Evolutionary conservation across 2,888 invertebrate species (phyloP).

Genomic region (Melolontha melolontha): DNA sequence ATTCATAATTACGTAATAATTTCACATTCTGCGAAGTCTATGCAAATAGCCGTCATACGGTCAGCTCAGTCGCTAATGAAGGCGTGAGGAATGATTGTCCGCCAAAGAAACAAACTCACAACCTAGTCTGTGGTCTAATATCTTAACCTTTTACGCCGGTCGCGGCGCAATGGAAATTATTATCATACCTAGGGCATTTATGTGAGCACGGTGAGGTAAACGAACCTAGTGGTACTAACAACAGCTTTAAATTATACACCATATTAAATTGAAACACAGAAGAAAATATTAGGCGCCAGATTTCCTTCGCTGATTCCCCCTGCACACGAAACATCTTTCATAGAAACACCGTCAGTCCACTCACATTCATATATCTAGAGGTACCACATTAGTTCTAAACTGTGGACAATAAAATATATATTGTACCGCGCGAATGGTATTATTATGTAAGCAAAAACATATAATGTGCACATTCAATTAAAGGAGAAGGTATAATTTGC

Average conservation of each 20-base stretch:
- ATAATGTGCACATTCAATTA: no score
- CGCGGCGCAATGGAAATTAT: neutral
- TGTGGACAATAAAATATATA: no score
- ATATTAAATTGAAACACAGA: constrained; percentile 16
- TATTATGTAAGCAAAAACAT: no score
- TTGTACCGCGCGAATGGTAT: no score
- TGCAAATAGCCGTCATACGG: constrained; percentile 6
- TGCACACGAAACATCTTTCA: neutral
- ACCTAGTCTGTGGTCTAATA: neutral
- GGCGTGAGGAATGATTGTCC: neutral
- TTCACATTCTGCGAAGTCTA: constrained; percentile 10
- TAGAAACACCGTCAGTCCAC: neutral
- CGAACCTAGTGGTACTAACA: constrained; percentile 6
- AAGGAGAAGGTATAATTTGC: no score
- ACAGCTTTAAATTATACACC: constrained; percentile 24
- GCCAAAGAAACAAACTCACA: constrained; percentile 19
- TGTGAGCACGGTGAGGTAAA: neutral
- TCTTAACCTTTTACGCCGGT: neutral
- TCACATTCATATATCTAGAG: no score
- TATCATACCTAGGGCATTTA: constrained; percentile 2
- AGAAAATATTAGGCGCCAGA: constrained; percentile 28
- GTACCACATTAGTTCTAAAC: no score
- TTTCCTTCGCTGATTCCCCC: constrained; percentile 16
- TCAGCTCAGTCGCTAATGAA: constrained; percentile 11
- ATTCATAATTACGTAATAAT: constrained; percentile 29